Base-by-base conservation (phyloP, 1,140 invertebrate species). In the Cotesia chilonis region DNA sequence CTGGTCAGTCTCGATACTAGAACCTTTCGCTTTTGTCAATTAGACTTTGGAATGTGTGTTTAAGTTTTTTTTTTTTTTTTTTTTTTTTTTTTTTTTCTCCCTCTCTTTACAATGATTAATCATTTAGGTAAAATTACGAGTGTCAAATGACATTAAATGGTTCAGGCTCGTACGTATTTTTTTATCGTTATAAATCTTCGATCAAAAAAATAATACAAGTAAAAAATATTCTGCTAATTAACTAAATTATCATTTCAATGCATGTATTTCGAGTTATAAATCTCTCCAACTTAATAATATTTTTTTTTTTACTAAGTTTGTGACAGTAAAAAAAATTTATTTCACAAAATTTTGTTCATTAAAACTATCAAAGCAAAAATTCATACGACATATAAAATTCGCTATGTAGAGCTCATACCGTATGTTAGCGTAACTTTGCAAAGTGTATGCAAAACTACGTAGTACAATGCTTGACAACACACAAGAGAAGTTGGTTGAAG, bases 51-150 rank as follows among this genome's bases (percentile, higher is more conserved):
- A 64, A 64, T 64, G 61, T 41, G 61, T 10, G 47, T 14, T 14
- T 28, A 60, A 64, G 17, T n/a, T 60, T 37, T 36, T 14, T 17
- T 60, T 37, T 36, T 6, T 14, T n/a, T 14, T 14, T 14, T 14
- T 14, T 14, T 14, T 14, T 14, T 14, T 14, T 14, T 14, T 14
- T 14, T 14, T 14, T 14, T 14, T 14, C 0, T 0, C 14, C 14
- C 14, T 14, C 14, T 14, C 14, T 14, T 5, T 51, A 6, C 9
- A 61, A 51, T 52, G 51, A 36, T 51, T 59, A 70, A 55, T 71
- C 65, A 71, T 71, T 66, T 71, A 12, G 52, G 10, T 38, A 71
- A 71, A 71, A 71, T 71, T 71, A 71, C 35, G 47, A 65, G 47
- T 38, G 70, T 55, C 61, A 65, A 20, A 65, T 71, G 63, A 47